Base-by-base conservation (phyloP, 2,797 vertebrate genomes). In the Oreonectes daqikongensis region DNA sequence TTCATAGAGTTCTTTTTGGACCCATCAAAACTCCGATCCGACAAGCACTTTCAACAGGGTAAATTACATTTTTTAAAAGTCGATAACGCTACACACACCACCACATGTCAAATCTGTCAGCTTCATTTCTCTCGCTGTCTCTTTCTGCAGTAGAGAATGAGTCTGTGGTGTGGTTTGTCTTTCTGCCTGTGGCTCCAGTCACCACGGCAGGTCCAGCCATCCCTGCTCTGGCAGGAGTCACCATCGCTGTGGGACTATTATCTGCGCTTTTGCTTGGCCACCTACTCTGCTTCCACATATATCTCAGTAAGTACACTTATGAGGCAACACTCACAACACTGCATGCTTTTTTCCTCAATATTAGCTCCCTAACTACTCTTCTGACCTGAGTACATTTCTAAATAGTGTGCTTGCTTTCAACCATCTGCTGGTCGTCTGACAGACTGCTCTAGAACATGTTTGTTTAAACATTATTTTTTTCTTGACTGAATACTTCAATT, bases 271-370 rank as follows among this genome's bases (percentile, higher is more conserved):
- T 98, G 77, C 92, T 98, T 0, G 92, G 93, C 28, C 95, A 99
- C 83, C 92, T 99, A 71, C 90, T 99, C 76, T 93, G 91, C 86
- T 98, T 99, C 88, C 97, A 98, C 90, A 81, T 98, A 77, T 99
- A 99, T 91, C 94, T 99, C 83, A 95, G 97, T 98, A 87, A 90
- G 92, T 87, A 32, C 35, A 61, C 30, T 65, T 73, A 24, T 55
- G 22, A 14, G 20, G n/a, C 17, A 17, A 0, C 17, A 18, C 7
- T 18, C 12, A 0, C 40, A 35, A 20, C 4, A 61, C 1, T 48
- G 20, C 59, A 9, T 3, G 3, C 18, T 28, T 46, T 22, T 77
- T n/a, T 17, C 12, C 32, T 72, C 2, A 50, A 26, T 38, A 50
- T 20, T 35, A 38, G 59, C 32, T 20, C 9, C 38, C 10, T 9